Evolutionary conservation across 2,888 invertebrate genomes (phyloP), one percentile per base, ranked within the genome.

Genomic region (Drosophila lutescens): DNA sequence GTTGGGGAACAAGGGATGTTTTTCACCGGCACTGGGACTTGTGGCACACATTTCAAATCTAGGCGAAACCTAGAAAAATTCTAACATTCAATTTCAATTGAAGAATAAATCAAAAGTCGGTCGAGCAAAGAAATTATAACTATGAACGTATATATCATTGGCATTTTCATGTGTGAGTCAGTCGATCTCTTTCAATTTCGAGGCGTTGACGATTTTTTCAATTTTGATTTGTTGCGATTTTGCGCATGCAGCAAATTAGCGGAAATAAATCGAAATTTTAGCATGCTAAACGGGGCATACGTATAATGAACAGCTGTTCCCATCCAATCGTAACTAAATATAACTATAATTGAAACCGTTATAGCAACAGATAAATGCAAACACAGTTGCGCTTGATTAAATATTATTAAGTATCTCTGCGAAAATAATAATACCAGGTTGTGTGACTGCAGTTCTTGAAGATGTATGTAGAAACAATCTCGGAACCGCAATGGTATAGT

Each of bases 71-170:
- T 20, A 43, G 57, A 10, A 43, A 43, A 26, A 26, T 34, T 43
- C n/a, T n/a, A n/a, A 58, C 17, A n/a, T 59, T 61, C 38, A 36
- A 63, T 49, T 63, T 49, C 62, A 63, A 63, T 63, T 63, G 63
- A 26, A 23, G 9, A 49, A 47, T n/a, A 15, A 57, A 49, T 47
- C 23, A 30, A 63, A 63, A 12, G 49, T 17, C 4, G 12, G n/a
- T 17, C 46, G 20, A 23, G 36, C 6, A 44, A 23, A 23, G 12
- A 30, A 13, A 30, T 51, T 30, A 8, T 8, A 30, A 8, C 8
- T 1, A 1, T 8, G 30, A 8, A 30, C 30, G 8, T 30, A 8
- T 2, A n/a, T n/a, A n/a, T n/a, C 30, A 30, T 30, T 30, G 1
- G 30, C 6, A 8, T 5, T 30, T 30, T 30, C 1, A 30, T 30